These are phyloP conservation scores for Mustela nigripes DNA, from an alignment of 2,113 vertebrate species.

Conservation along the genomic window DNA sequence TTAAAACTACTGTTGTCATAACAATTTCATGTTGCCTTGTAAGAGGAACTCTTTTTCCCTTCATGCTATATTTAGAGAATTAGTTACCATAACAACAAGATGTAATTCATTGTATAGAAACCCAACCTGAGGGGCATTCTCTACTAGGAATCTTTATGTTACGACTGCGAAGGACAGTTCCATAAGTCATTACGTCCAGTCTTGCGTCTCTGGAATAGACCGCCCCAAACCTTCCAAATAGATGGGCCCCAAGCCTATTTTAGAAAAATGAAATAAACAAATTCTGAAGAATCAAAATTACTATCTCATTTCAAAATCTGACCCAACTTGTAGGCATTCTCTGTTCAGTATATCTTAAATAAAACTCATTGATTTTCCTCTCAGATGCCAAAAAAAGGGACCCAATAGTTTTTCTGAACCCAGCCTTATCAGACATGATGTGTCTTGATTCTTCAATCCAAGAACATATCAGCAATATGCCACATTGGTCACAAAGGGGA, in stretches of 20 bases:
- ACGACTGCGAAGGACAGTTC: conserved; percentile 32
- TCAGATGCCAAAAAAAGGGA: not conserved
- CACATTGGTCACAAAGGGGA: not conserved
- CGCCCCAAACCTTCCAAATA: conserved; percentile 40
- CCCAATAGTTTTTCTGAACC: not conserved
- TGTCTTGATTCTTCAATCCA: not conserved
- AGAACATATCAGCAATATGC: not conserved
- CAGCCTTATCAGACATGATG: not conserved
- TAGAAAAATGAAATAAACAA: not conserved
- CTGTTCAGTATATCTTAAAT: not conserved
- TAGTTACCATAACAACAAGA: conserved; percentile 84
- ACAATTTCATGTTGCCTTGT: conserved; percentile 71
- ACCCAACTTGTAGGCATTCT: not conserved
- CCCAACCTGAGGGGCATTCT: not conserved
- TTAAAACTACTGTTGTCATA: conserved; percentile 78
- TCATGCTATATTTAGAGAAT: conserved; percentile 76
- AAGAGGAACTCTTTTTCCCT: conserved; percentile 43
- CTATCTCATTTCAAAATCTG: conserved; percentile 55
- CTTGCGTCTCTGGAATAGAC: conserved; percentile 6
- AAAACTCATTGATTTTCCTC: not conserved
- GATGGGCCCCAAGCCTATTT: not conserved
- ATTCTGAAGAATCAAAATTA: not conserved
- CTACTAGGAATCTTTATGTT: conserved; percentile 39
- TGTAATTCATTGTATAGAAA: conserved; percentile 72
- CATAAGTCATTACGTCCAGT: conserved; percentile 3